Base-by-base conservation (phyloP, 2,888 invertebrate genomes). In the Chironomus riparius region DNA sequence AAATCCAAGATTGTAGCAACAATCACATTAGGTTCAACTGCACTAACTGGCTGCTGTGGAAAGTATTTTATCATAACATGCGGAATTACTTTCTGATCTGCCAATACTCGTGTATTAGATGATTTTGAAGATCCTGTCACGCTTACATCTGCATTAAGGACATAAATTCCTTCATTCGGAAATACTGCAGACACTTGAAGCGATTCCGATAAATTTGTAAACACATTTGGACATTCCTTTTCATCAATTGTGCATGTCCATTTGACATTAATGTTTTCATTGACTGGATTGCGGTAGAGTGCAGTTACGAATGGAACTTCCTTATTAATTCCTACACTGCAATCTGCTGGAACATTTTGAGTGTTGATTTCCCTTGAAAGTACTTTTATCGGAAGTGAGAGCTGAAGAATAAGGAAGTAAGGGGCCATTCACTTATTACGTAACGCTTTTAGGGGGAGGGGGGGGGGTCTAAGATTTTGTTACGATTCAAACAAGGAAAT, bases 1-100 rank as follows among this genome's bases (percentile, higher is more conserved):
- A 75, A 6, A 56, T 75, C 65, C n/a, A 75, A 5, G 18, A 75
- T 21, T 1, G 75, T 75, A n/a, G 50, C 75, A 22, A 68, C 56
- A 48, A 75, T 4, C 24, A 38, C 47, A 12, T 50, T 68, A 0
- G 24, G 4, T 12, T 75, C 22, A 21, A 15, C 13, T 10, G 62
- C 28, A 69, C 50, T 68, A 5, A 75, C 18, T 2, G 75, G 75
- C 21, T 68, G 68, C n/a, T 47, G 13, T 48, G 75, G 75, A 47
- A 75, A 68, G 24, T 28, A 24, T 75, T 75, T 75, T 4, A 75
- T 68, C 21, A 38, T 13, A n/a, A 69, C 68, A 21, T 75, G 38
- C 6, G 75, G 68, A 28, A 75, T 68, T 0, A 75, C 18, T 15
- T 56, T 75, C 2, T 50, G 4, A 18, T 68, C 28, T 6, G 68